These are phyloP conservation scores for Himalopsyche kuldschensis DNA, from an alignment of 2,888 invertebrate species.

Conservation along the genomic window DNA sequence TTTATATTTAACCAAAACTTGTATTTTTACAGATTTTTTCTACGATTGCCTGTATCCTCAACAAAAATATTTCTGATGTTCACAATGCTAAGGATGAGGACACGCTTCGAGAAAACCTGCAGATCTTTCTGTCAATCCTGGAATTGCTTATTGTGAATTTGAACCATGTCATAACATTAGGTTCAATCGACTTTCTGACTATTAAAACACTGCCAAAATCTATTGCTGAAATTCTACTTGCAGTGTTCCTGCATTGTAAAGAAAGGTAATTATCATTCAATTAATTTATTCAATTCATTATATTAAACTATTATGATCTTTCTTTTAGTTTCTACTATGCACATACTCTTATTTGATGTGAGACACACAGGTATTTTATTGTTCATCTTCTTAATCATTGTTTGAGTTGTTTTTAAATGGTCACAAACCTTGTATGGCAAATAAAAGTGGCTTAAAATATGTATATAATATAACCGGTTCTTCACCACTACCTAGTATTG, in stretches of 20 bases:
- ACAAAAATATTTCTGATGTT: constrained; percentile 2
- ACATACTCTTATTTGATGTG: too few relatives aligned
- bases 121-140: constrained; percentile 2
- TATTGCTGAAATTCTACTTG: constrained; percentile 8
- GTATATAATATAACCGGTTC: too few relatives aligned
- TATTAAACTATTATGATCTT: too few relatives aligned
- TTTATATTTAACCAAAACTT: neutral
- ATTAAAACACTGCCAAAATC: constrained; percentile 3
- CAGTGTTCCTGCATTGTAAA: constrained; percentile 56
- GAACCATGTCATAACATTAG: neutral
- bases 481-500: too few relatives aligned
- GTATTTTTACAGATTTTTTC: constrained; percentile 14
- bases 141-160: neutral
- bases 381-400: neutral
- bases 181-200: neutral
- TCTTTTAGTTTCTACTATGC: too few relatives aligned
- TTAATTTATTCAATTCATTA: neutral
- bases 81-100: neutral
- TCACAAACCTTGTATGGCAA: neutral
- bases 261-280: constrained; percentile 48
- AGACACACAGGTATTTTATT: too few relatives aligned
- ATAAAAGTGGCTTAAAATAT: too few relatives aligned
- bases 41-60: constrained; percentile 4
- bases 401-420: neutral
- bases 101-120: neutral